phyloP scores from a whole-genome alignment of 64 coral and sea anemone species.

The Pachyseris speciosa region DNA sequence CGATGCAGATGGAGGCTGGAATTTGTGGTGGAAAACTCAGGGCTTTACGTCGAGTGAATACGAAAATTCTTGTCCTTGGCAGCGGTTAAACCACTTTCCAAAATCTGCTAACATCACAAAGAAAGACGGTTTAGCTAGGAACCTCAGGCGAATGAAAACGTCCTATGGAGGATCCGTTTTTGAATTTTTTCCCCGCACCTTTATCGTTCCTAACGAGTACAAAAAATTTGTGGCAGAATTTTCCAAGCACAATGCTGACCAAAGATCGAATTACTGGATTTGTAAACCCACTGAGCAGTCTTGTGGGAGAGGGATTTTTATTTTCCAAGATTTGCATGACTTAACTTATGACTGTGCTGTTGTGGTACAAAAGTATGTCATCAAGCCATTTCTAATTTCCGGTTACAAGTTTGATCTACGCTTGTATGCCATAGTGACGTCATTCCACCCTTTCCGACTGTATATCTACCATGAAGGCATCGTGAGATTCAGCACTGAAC shows the following conservation, averaged over 20 bases:
- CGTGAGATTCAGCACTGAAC: constrained; percentile 88
- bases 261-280: constrained; percentile 70
- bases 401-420: constrained; percentile 93
- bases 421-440: constrained; percentile 84
- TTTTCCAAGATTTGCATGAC: constrained; percentile 80
- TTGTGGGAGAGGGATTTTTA: constrained; percentile 86
- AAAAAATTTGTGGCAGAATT: constrained; percentile 90
- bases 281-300: constrained; percentile 92
- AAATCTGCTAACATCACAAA: constrained; percentile 84
- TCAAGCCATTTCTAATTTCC: constrained; percentile 85
- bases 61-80: constrained; percentile 86
- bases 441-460: constrained; percentile 73
- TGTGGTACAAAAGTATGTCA: constrained; percentile 87
- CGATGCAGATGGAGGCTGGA: constrained; percentile 72
- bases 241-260: constrained; percentile 38
- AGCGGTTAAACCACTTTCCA: constrained; percentile 92
- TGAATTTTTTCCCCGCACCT: constrained; percentile 78
- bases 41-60: constrained; percentile 86
- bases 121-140: constrained; percentile 89
- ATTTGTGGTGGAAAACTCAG: constrained; percentile 89
- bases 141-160: constrained; percentile 85
- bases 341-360: constrained; percentile 90
- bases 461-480: constrained; percentile 96
- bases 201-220: constrained; percentile 90
- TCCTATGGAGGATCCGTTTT: constrained; percentile 72